These are phyloP conservation scores for Sinella curviseta DNA, from an alignment of 1,140 invertebrate species.

Conservation along the genomic window DNA sequence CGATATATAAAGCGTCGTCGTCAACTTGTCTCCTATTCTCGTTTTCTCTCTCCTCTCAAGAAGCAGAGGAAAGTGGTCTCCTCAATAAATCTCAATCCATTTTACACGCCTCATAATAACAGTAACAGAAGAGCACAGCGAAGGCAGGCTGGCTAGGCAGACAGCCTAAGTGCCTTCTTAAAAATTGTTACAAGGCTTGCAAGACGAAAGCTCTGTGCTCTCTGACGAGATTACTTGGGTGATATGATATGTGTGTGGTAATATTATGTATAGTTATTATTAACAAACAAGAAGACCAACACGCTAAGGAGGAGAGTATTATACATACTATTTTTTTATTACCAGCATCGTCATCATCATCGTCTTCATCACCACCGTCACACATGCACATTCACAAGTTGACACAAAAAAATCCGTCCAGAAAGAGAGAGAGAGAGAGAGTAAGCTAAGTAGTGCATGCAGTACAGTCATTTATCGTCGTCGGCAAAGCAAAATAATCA, in stretches of 20 bases:
- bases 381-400: background rate
- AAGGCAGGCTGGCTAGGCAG: background rate
- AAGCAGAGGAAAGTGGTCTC: background rate
- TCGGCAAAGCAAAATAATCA: background rate
- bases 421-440: background rate
- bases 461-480: background rate
- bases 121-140: background rate
- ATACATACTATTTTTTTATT: background rate
- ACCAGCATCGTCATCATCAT: background rate
- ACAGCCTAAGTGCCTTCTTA: background rate
- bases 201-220: background rate
- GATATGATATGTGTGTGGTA: too few relatives aligned
- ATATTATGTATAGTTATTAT: too few relatives aligned
- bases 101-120: background rate
- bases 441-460: too few relatives aligned
- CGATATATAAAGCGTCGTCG: too few relatives aligned
- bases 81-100: constrained; percentile 22
- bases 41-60: too few relatives aligned
- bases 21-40: background rate
- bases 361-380: background rate
- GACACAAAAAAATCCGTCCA: background rate
- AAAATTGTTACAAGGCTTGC: background rate
- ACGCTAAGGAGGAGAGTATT: background rate
- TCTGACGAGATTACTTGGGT: background rate
- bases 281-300: too few relatives aligned